Conservation (phyloP, 2,888 invertebrate genomes). For the Eupsilia transversa region DNA sequence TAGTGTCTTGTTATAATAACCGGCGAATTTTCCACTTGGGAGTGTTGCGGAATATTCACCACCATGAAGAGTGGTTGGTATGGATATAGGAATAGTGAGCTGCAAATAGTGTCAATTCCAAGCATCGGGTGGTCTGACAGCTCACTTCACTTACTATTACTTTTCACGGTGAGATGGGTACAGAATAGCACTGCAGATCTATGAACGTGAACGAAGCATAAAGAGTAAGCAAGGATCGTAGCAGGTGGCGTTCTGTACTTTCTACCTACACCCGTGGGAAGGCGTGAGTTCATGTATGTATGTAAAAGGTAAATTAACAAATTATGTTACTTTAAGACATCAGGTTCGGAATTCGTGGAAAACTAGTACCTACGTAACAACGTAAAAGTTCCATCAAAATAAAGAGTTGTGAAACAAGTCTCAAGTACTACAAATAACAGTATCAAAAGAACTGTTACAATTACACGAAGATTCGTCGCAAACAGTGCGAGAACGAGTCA, state of each 20-base stretch:
- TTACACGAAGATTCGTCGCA: conserved; percentile 27
- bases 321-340: conserved; percentile 11
- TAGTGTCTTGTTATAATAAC: conserved; percentile 43
- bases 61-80: conserved; percentile 9
- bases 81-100: not conserved
- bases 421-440: conserved; percentile 15
- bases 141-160: too few species aligned
- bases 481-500: conserved; percentile 31
- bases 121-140: too few species aligned
- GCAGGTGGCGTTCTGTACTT: not conserved
- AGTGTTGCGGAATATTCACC: conserved; percentile 21
- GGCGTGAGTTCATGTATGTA: not conserved
- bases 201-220: not conserved
- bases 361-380: not conserved
- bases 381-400: not conserved
- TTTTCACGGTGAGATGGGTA: too few species aligned
- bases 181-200: too few species aligned
- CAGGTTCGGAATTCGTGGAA: conserved; percentile 1
- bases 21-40: conserved; percentile 34
- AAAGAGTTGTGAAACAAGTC: conserved; percentile 29
- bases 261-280: not conserved
- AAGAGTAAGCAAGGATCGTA: not conserved
- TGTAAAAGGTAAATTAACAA: not conserved
- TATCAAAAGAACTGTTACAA: conserved; percentile 46
- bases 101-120: too few species aligned